A percentile compares a stretch with the other conserved stretches of the same genome.
phyloP scores from a whole-genome alignment of 2,888 invertebrate genomes.

The Andrena trimmerana region DNA sequence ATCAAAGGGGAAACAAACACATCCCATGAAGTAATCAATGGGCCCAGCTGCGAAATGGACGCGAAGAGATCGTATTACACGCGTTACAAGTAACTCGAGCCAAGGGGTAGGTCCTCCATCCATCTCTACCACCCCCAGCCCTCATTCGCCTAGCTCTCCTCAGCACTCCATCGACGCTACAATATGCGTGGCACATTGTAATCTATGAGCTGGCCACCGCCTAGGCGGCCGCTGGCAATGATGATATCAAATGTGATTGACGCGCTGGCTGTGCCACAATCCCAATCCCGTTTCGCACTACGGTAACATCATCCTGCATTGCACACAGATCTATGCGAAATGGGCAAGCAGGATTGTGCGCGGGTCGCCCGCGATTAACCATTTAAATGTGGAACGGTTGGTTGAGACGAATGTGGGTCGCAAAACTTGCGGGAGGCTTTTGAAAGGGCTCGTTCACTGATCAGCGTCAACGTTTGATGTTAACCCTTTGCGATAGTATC shows the following conservation, averaged over 20 bases:
- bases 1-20: background rate
- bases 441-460: background rate
- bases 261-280: conserved; percentile 67
- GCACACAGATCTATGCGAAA: conserved; percentile 4
- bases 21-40: conserved; percentile 6
- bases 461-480: background rate
- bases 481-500: background rate
- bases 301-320: conserved; percentile 44
- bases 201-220: conserved; percentile 65
- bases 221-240: conserved; percentile 63
- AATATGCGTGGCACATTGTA: conserved; percentile 69
- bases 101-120: conserved; percentile 14
- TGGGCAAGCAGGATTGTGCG: background rate
- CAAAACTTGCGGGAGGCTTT: background rate
- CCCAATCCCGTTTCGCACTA: conserved; percentile 51
- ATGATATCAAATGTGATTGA: conserved; percentile 79
- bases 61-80: conserved; percentile 2
- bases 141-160: conserved; percentile 27
- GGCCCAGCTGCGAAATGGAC: background rate
- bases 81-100: conserved; percentile 4
- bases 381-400: background rate
- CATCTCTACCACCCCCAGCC: conserved; percentile 4
- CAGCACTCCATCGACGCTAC: conserved; percentile 59
- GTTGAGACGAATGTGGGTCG: background rate
- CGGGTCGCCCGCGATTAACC: conserved; percentile 15